Evolutionary conservation across 1,140 invertebrate species (phyloP), one percentile per base, ranked within the genome.

Genomic region (Apocrypta bakeri): DNA sequence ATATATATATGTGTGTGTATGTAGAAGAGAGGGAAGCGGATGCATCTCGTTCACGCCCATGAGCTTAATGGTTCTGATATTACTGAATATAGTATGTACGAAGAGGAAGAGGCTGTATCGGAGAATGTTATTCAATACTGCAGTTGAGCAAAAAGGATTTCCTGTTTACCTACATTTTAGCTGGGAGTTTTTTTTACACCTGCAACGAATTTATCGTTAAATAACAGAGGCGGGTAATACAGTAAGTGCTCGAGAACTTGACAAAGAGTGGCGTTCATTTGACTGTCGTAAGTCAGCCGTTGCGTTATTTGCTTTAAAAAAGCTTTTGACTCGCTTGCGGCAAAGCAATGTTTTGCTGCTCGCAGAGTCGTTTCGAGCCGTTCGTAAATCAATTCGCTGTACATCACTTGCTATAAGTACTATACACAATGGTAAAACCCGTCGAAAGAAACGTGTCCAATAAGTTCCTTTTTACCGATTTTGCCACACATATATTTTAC

Each of bases 331-430:
- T 48, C 21, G 42, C 12, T 11, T 4, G 64, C 64, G 7, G 24
- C 63, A n/a, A n/a, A n/a, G 25, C 2, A 24, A 56, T 64, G 42
- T 48, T 56, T 29, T 27, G 74, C 74, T 4, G 37, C 3, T 9
- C 48, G 29, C 79, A 75, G 14, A 71, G 76, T 37, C 33, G 33
- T 74, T 82, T 81, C 71, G 48, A 37, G 24, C 63, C 56, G 75
- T 66, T 63, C 81, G 31, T 78, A 77, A 76, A 84, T 83, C 81
- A 75, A 25, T 77, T 79, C 63, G 75, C n/a, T 72, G 40, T 63
- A 83, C 42, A 61, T 72, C 76, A 81, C 71, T 56, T n/a, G 29
- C 74, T 37, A 37, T 37, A 37, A 37, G 33, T 37, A 37, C 33
- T 37, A 9, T 37, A 37, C 33, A 37, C 33, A 37, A 2, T 9